Evolutionary conservation across 1,140 invertebrate species (phyloP).

Genomic region (Drosophila chauvacae): DNA sequence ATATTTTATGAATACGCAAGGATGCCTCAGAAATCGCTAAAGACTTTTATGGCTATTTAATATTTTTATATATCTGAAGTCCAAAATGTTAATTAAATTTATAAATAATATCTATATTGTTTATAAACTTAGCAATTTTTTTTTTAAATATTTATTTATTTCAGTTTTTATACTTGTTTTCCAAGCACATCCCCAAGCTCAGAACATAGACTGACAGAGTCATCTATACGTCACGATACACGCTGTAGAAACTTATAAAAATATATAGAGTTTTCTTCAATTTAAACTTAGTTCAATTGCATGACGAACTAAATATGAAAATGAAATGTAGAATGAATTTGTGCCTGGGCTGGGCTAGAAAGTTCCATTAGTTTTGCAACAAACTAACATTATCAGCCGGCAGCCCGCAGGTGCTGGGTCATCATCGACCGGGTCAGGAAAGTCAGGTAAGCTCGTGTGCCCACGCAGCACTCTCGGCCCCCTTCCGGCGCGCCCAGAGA

Average conservation of each 20-base stretch:
- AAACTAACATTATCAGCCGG: constrained; percentile 29
- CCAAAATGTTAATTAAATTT: not conserved
- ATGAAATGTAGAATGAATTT: not conserved
- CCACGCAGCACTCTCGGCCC: constrained; percentile 3
- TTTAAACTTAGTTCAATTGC: not conserved
- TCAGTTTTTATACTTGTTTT: not conserved
- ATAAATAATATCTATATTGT: not conserved
- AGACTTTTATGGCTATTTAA: not conserved
- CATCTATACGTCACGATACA: not conserved
- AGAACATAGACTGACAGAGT: not conserved
- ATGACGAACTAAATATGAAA: constrained; percentile 5
- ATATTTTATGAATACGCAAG: too few species aligned
- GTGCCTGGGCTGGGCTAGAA: not conserved
- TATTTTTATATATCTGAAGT: not conserved
- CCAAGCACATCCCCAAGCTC: not conserved
- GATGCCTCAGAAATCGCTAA: not conserved
- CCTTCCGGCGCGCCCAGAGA: not conserved
- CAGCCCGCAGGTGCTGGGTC: constrained; percentile 23
- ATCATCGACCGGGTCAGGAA: constrained; percentile 24
- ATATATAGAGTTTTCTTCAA: not conserved
- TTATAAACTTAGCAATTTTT: not conserved
- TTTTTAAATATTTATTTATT: not conserved
- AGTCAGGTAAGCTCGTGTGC: constrained; percentile 14
- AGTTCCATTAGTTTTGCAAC: constrained; percentile 22
- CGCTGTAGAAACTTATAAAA: not conserved